These are phyloP conservation scores for Bovichtus diacanthus DNA, from an alignment of 2,797 vertebrate species.

Conservation along the genomic window DNA sequence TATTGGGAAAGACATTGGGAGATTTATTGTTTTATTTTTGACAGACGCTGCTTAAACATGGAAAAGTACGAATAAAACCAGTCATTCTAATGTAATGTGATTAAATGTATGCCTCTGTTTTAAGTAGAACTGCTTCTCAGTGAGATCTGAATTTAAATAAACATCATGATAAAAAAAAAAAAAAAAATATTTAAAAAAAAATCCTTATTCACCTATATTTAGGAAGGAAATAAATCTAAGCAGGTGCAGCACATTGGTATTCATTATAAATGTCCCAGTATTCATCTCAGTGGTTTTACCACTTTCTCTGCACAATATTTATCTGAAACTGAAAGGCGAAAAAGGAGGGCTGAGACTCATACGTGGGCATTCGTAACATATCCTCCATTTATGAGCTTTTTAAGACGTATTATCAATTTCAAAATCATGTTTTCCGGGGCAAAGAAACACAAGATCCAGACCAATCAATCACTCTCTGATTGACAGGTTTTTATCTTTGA, in stretches of 20 bases:
- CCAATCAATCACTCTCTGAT: constrained; percentile 22
- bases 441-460: not conserved
- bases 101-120: not conserved
- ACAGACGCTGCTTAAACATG: not conserved
- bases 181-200: too few relatives aligned
- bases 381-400: constrained; percentile 5
- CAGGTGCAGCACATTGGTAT: not conserved
- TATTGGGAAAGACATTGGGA: not conserved
- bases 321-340: constrained; percentile 17
- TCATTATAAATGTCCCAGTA: not conserved
- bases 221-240: not conserved
- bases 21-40: not conserved
- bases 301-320: not conserved
- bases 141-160: not conserved
- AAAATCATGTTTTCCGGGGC: constrained; percentile 13
- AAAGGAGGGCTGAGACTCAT: not conserved
- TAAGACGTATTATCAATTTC: not conserved
- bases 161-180: not conserved
- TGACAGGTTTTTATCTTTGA: constrained; percentile 35
- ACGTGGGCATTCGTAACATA: not conserved
- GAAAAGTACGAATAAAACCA: too few relatives aligned
- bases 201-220: too few relatives aligned
- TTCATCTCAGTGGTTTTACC: not conserved
- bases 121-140: not conserved
- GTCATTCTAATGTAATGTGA: not conserved